Evolutionary conservation across 2,797 vertebrate species (phyloP), one percentile per base, ranked within the genome.

Genomic region (Synanceia verrucosa): DNA sequence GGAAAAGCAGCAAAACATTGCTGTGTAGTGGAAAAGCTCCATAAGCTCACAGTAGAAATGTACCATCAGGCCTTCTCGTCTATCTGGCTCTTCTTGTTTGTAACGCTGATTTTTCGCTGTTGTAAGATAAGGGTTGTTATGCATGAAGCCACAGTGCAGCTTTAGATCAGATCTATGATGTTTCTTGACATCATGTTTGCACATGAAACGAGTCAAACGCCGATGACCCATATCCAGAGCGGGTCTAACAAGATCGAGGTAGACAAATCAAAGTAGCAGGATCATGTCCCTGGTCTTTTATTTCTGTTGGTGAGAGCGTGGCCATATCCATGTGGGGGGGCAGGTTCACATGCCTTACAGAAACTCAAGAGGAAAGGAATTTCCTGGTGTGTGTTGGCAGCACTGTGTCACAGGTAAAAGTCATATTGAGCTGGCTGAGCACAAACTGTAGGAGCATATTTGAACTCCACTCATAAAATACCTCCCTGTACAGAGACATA

Each of bases 361-460:
- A 82, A 80, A 68, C 47, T 19, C 58, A 58, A 44, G 39, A 79
- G 43, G 46, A 80, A 60, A 76, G 81, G 75, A 33, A 81, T 89
- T 83, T 86, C 80, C 85, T 83, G 65, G 8, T 65, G 37, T 44
- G 3, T 50, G 57, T 67, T 67, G 59, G 56, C 70, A 59, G 29
- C 33, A 9, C 37, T 7, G 3, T 41, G 72, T 70, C 43, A 7
- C 81, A 85, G 83, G 80, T 85, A 77, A 73, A 70, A 21, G 44
- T 16, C 55, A 29, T 52, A 62, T 78, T 57, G 33, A 51, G 31
- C 43, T 73, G 70, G 53, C 63, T 36, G 19, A 6, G 44, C 23
- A 36, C 6, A 64, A 12, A 68, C 33, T 62, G 39, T 13, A 24
- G 52, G 37, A 70, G 72, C 41, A 33, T 19, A 26, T 34, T 16